Evolutionary conservation across 92 coral and sea anemone genomes (phyloP).

Genomic region (Siderastrea siderea): DNA sequence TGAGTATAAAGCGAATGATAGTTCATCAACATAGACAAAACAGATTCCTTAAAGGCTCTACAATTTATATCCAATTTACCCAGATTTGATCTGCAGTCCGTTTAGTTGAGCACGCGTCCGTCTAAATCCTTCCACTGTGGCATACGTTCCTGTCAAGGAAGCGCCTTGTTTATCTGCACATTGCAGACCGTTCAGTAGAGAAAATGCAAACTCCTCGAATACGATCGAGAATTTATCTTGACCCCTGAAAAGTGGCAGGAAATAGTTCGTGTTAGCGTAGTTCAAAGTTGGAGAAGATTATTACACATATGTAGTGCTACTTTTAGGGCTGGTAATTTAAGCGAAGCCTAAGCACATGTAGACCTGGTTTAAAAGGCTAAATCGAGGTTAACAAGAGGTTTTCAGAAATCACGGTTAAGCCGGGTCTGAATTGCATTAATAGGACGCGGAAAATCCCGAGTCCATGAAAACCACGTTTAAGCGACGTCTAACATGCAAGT

Average conservation of each 20-base stretch:
- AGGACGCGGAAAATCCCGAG: too few relatives aligned
- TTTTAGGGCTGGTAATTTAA: too few relatives aligned
- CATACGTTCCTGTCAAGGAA: constrained; percentile 76
- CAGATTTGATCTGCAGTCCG: constrained; percentile 80
- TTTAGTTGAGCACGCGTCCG: constrained; percentile 70
- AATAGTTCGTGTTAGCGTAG: too few relatives aligned
- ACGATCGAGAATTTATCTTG: constrained; percentile 72
- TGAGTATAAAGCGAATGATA: neutral
- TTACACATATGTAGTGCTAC: too few relatives aligned
- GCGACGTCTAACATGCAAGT: too few relatives aligned
- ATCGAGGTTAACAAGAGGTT: too few relatives aligned
- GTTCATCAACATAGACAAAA: neutral
- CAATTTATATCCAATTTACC: constrained; percentile 50
- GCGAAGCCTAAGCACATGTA: too few relatives aligned
- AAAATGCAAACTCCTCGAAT: constrained; percentile 86
- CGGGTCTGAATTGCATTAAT: too few relatives aligned
- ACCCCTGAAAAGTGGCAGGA: constrained; percentile 65
- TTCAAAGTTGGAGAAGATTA: too few relatives aligned
- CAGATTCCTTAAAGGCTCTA: neutral
- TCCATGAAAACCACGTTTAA: too few relatives aligned
- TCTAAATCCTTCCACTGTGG: constrained; percentile 84
- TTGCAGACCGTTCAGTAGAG: constrained; percentile 88
- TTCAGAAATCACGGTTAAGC: too few relatives aligned
- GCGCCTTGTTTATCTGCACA: constrained; percentile 68
- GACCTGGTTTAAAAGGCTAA: too few relatives aligned